Percentiles rank a stretch among this genome's conserved stretches.
Evolutionary conservation across 2,888 invertebrate genomes (phyloP).

Genomic region (Rhabditoides inermis): DNA sequence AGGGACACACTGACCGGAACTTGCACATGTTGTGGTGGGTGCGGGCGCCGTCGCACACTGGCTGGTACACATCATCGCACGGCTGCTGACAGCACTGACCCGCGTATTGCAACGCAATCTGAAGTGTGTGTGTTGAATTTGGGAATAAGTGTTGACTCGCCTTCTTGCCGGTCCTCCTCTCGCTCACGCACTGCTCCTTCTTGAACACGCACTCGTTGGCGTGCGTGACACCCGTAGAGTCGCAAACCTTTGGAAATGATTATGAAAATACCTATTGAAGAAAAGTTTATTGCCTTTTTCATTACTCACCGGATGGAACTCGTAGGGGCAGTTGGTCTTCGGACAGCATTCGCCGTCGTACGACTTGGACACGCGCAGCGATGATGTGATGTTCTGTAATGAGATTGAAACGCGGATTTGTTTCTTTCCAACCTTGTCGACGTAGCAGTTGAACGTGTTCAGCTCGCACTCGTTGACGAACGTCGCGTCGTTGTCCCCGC

Average conservation of each 20-base stretch:
- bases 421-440: conserved; percentile 19
- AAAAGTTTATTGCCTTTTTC: too few relatives aligned
- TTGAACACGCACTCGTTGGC: conserved; percentile 40
- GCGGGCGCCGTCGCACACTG: conserved; percentile 34
- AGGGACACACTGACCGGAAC: conserved; percentile 12
- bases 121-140: neutral
- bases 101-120: conserved; percentile 7
- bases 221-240: conserved; percentile 31
- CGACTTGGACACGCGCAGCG: too few relatives aligned
- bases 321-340: conserved; percentile 14
- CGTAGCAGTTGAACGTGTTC: conserved; percentile 29
- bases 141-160: neutral
- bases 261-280: too few relatives aligned
- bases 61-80: conserved; percentile 22
- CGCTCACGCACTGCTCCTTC: conserved; percentile 26
- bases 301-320: conserved; percentile 23
- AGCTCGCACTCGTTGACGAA: conserved; percentile 39
- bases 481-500: too few relatives aligned
- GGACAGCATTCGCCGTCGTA: conserved; percentile 38
- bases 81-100: conserved; percentile 29
- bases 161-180: conserved; percentile 15
- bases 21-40: conserved; percentile 25
- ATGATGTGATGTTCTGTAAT: too few relatives aligned
- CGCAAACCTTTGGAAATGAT: too few relatives aligned
- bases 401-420: too few relatives aligned